Evolutionary conservation across 2,797 vertebrate genomes (phyloP), one percentile per base, ranked within the genome.

Genomic region (Catamblyrhynchus diadema): DNA sequence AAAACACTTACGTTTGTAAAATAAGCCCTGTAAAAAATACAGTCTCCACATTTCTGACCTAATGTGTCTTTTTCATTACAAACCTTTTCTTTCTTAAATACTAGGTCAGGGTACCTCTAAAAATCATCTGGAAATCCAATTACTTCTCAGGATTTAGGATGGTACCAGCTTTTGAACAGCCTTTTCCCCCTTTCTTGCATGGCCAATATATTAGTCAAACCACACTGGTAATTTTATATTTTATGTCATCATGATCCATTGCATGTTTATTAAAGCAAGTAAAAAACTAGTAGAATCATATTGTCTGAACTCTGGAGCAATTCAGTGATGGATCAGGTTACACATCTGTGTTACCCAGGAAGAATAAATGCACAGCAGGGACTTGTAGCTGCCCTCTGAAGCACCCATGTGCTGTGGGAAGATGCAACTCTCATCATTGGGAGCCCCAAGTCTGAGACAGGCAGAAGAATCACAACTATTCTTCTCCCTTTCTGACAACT

Each of bases 401-500:
- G 50, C 41, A 73, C 7, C 35, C 0, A 0, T 10, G 15, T 30
- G 33, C 2, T 3, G 21, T 70, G 60, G 44, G 33, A 88, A 86
- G 25, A 7, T 70, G 53, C n/a, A 82, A 13, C 21, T 90, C 60
- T 32, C 23, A 22, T 39, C 56, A n/a, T 17, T 20, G 53, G n/a
- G 10, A 77, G 30, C 19, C 35, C 37, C 8, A 2, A 71, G 23
- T 47, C 35, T 47, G 32, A 10, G 19, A 56, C 16, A 61, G 53
- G 33, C 14, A 67, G 24, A 86, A 74, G 30, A 88, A 47, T 35
- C 48, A 67, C 50, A 69, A 14, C 23, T 33, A 9, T 60, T 73
- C 44, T 82, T 74, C 48, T 87, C 11, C 65, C 13, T 79, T 66
- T 42, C 61, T 84, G 30, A 45, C 24, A 72, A 25, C 13, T 13